Conservation (phyloP, 1,140 invertebrate species). For the Idris sp. region DNA sequence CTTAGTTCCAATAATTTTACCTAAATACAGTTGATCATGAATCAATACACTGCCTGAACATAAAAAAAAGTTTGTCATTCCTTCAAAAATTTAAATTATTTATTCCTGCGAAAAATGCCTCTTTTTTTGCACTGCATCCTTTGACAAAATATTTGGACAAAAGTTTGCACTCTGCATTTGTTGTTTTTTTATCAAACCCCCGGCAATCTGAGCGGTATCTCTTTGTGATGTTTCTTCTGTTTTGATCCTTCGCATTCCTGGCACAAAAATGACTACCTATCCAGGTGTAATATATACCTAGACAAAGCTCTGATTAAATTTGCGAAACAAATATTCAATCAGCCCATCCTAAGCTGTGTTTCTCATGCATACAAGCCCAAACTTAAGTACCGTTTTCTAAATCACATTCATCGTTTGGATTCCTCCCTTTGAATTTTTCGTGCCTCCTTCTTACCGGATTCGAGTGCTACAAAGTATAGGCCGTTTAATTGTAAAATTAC, state of each 20-base stretch:
- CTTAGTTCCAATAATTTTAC: too few species aligned
- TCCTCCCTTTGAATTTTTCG: slow-evolving; percentile 37
- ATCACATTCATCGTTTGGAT: slow-evolving; percentile 23
- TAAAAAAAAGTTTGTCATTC: too few species aligned
- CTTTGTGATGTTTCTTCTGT: slow-evolving; percentile 33
- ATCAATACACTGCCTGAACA: too few species aligned
- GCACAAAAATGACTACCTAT: slow-evolving; percentile 37
- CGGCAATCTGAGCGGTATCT: slow-evolving; percentile 18
- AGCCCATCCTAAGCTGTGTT: slow-evolving; percentile 7
- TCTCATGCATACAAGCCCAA: slow-evolving; percentile 16
- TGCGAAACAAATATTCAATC: slow-evolving; percentile 54
- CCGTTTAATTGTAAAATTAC: slow-evolving; percentile 34
- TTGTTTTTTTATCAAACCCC: slow-evolving; percentile 1
- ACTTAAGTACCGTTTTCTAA: slow-evolving; percentile 46
- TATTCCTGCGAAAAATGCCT: too few species aligned
- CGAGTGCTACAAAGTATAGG: slow-evolving; percentile 26
- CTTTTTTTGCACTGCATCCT: too few species aligned
- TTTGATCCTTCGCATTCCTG: slow-evolving; percentile 36
- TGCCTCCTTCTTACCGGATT: slow-evolving; percentile 14
- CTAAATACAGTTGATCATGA: too few species aligned
- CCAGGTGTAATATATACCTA: slow-evolving; percentile 33
- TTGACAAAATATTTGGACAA: too few species aligned
- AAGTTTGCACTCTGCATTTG: too few species aligned
- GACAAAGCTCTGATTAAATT: slow-evolving; percentile 32
- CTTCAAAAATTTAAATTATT: too few species aligned